Base-by-base conservation (phyloP, 2,113 vertebrate genomes). In the Coreoperca whiteheadi region DNA sequence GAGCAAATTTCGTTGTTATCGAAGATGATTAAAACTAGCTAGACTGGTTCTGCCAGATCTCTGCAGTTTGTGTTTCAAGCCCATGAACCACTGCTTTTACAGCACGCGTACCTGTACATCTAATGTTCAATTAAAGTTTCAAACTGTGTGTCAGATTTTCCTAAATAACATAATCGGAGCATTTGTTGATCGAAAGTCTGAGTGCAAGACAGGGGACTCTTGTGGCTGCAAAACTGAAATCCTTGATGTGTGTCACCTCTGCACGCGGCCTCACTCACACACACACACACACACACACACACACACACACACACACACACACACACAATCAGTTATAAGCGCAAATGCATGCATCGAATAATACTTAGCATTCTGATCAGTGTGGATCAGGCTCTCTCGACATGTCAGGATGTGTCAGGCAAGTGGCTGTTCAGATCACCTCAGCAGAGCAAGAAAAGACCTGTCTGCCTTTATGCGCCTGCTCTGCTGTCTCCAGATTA, bases 321-420 rank as follows among this genome's bases (percentile, higher is more conserved):
- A 59, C n/a, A 53, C 34, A 43, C 1, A 7, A 57, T 51, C n/a
- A 56, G 48, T 12, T 12, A 37, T 18, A 41, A 2, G 23, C 64
- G 51, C 39, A 61, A 25, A 56, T 43, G 61, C 41, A 32, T 30
- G 18, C 73, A 48, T 23, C 56, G 9, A 83, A 59, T 1, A 10
- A 37, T 64, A 23, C 85, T 90, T 80, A 77, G 54, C 28, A 60
- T 92, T 86, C 78, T 74, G 83, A 94, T 92, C 50, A 75, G 78
- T 20, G 67, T 34, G 63, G 69, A 70, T 90, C 73, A 25, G 60
- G 20, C 57, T 87, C 72, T 77, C 84, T 81, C 77, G 74, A 91
- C 95, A 73, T 94, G 95, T 96, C 82, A 73, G 94, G 95, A 96
- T 95, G 89, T 39, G 95, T 94, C 88, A 83, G 87, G 54, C 25